Evolutionary conservation across 2,797 vertebrate species (phyloP), one percentile per base, ranked within the genome.

Genomic region (Mus minutoides): DNA sequence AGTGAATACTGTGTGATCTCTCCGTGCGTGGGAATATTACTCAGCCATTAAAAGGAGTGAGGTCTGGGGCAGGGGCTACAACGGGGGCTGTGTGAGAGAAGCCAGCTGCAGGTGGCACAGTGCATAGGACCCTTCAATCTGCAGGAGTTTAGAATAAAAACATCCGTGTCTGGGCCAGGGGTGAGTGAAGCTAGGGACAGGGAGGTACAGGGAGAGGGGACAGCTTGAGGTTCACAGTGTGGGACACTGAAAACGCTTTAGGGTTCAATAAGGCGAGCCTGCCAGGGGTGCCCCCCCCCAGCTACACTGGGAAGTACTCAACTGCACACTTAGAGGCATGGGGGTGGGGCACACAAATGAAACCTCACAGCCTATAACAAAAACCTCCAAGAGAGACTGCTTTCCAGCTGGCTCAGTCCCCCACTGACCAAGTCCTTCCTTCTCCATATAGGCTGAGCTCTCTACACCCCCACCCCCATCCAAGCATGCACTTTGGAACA

Each of bases 111-210:
- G 76, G 43, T 22, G 24, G 62, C 43, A 52, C 40, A 14, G 40
- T 12, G 49, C 1, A 1, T 3, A 69, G 83, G 43, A n/a, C 19
- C 52, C 19, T 2, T 8, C 37, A 9, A 3, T 7, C n/a, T 13
- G 0, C 10, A 0, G 2, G 58, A 40, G 19, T 31, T 56, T 5
- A 5, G 26, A n/a, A 11, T 1, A n/a, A 43, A 34, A 49, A 26
- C 5, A 1, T n/a, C 19, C 4, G 21, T 5, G 6, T 26, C 19
- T 37, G 52, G 24, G 34, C 64, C 49, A 29, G n/a, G 22, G n/a
- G 8, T 54, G 14, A 19, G 14, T 19, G 17, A 54, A 54, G 22
- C 54, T 43, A 34, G 69, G 37, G 17, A 1, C 52, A 5, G 64
- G 67, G 67, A n/a, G 6, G 3, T 13, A 82, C n/a, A 29, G 82